These are phyloP conservation scores for Calidris pugnax DNA, from an alignment of 2,113 vertebrate species.

Conservation along the genomic window DNA sequence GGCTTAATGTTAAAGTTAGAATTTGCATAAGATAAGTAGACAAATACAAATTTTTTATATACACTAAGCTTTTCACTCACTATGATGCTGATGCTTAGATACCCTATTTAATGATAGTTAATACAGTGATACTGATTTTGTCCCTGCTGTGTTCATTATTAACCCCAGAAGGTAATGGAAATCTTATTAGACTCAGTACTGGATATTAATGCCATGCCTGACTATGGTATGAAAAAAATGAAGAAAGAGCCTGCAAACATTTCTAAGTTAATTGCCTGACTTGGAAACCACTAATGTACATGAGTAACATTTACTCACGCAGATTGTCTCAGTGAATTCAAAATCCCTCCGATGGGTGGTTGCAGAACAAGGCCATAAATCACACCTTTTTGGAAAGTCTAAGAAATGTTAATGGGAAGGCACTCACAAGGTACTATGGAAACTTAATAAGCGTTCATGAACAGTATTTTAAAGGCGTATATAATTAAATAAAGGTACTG, in stretches of 20 bases:
- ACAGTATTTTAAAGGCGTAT: not conserved
- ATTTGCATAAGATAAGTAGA: constrained; percentile 11
- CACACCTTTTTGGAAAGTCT: not conserved
- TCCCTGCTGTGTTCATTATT: constrained; percentile 52
- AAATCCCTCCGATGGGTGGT: not conserved
- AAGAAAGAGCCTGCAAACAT: constrained; percentile 2
- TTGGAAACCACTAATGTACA: constrained; percentile 7
- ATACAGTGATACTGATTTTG: constrained; percentile 46
- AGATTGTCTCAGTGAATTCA: not conserved
- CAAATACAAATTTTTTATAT: not conserved
- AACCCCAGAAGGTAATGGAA: constrained; percentile 34
- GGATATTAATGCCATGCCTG: constrained; percentile 18
- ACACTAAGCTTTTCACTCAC: not conserved
- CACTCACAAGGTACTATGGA: not conserved
- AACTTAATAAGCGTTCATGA: not conserved
- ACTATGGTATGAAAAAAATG: not conserved
- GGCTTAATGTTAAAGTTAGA: not conserved
- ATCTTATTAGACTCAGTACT: constrained; percentile 27
- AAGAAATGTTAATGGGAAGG: not conserved
- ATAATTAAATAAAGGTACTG: not conserved
- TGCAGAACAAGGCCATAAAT: constrained; percentile 4
- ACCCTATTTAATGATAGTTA: constrained; percentile 29
- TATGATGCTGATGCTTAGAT: not conserved
- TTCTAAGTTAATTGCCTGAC: constrained; percentile 31
- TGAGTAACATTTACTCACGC: constrained; percentile 15